A percentile compares a stretch with the other conserved stretches of the same genome.
phyloP scores from a whole-genome alignment of 2,113 vertebrate species.

The Crotophaga sulcirostris region DNA sequence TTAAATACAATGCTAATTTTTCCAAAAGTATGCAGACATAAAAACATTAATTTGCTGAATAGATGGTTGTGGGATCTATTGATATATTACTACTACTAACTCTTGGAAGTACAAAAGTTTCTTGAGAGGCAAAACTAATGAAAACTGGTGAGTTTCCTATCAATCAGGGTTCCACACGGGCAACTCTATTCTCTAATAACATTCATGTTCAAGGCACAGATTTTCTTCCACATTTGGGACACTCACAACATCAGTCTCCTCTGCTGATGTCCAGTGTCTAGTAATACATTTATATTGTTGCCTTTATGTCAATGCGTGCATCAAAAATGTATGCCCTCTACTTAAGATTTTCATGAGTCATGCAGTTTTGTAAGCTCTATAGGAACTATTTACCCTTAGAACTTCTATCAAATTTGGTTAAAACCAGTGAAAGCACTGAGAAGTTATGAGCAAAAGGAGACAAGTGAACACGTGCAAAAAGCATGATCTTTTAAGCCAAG shows the following conservation, averaged over 20 bases:
- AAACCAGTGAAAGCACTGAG: neutral
- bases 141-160: neutral
- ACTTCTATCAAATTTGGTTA: neutral
- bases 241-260: neutral
- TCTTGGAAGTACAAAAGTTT: neutral
- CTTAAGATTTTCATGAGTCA: neutral
- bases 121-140: slow-evolving; percentile 9
- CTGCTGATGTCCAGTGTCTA: neutral
- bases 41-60: neutral
- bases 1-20: slow-evolving; percentile 9
- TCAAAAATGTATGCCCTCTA: neutral
- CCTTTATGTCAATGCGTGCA: neutral
- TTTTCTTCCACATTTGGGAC: neutral
- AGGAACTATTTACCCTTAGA: neutral
- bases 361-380: neutral
- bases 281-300: neutral
- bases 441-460: neutral
- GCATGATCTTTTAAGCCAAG: neutral
- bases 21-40: neutral
- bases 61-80: neutral
- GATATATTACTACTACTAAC: neutral
- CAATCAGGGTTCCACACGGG: neutral
- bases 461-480: neutral
- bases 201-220: neutral
- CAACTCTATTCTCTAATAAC: neutral